Conservation (phyloP, 2,113 vertebrate species). For the Ailurus styani region DNA sequence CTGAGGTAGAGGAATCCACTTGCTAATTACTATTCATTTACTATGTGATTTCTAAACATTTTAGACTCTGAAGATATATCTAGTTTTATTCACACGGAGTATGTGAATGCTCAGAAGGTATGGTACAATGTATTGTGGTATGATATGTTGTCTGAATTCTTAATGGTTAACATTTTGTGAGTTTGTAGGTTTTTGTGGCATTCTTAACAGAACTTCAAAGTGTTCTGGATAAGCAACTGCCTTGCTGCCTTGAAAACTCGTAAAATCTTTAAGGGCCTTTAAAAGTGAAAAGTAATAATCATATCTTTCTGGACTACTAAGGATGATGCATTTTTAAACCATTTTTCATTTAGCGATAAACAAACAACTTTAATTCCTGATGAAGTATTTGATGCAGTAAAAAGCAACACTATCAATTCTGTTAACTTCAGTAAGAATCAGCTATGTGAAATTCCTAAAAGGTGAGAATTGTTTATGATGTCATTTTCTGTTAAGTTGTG, state of each 20-base stretch:
- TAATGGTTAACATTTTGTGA: not conserved
- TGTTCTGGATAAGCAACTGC: not conserved
- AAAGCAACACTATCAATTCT: constrained; percentile 74
- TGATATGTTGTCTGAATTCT: not conserved
- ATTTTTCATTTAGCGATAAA: constrained; percentile 84
- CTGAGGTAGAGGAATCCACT: not conserved
- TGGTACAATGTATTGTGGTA: not conserved
- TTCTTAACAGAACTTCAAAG: not conserved
- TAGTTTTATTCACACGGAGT: not conserved
- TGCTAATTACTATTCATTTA: not conserved
- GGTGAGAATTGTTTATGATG: constrained; percentile 79
- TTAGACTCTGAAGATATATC: not conserved
- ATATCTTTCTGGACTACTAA: not conserved
- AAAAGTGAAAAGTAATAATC: not conserved
- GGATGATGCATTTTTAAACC: not conserved
- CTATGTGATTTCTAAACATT: not conserved
- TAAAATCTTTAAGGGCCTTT: constrained; percentile 17
- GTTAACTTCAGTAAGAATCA: constrained; percentile 96
- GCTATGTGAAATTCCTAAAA: constrained; percentile 85
- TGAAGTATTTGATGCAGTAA: constrained; percentile 87
- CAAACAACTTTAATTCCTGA: constrained; percentile 86
- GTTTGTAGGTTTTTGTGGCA: not conserved
- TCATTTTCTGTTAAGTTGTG: not conserved
- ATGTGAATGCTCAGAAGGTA: not conserved
- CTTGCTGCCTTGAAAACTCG: not conserved